Evolutionary conservation across 2,113 vertebrate species (phyloP), one percentile per base, ranked within the genome.

Genomic region (Mustela lutreola): DNA sequence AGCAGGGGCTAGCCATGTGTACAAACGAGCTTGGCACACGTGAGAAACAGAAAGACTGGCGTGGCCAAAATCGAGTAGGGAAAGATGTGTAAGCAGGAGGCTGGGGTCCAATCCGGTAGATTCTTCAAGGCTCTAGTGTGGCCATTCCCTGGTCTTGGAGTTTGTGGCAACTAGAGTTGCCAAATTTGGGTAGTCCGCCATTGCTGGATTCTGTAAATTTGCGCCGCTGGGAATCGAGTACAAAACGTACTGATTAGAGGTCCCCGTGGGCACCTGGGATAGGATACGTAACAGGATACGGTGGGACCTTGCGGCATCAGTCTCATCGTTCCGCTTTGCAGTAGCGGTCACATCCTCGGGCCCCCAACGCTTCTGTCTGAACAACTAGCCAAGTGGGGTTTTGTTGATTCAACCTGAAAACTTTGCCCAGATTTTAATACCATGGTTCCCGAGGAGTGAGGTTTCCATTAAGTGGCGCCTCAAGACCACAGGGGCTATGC

Each of bases 391-490:
- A 63, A 94, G 70, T 48, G 21, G 12, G 11, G 4, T 60, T 92
- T 84, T 88, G 42, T 33, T 71, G 79, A 70, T 36, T 79, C 42
- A 62, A 91, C 82, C 42, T 21, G 9, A 70, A 48, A 45, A 60
- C 86, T 88, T 92, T 67, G 45, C 50, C 79, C 39, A 79, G 73
- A 86, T 92, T 97, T 91, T 56, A 96, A 96, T 31, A 67, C 67
- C 26, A 16, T 42, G 31, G 22, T 56, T 42, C 28, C 58, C 2
- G n/a, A 65, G n/a, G 24, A 67, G 3, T 76, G 0, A 93, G 33
- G 62, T 92, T 94, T 97, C 87, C 83, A 84, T 97, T 82, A 89
- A 92, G 48, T 95, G 86, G 89, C 14, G 2, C 83, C 94, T 96
- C 19, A 85, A 80, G 50, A 91, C 83, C 56, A 87, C 4, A 7